These are phyloP conservation scores for Protodeltote pygarga DNA, from an alignment of 2,888 invertebrate genomes.

Conservation along the genomic window DNA sequence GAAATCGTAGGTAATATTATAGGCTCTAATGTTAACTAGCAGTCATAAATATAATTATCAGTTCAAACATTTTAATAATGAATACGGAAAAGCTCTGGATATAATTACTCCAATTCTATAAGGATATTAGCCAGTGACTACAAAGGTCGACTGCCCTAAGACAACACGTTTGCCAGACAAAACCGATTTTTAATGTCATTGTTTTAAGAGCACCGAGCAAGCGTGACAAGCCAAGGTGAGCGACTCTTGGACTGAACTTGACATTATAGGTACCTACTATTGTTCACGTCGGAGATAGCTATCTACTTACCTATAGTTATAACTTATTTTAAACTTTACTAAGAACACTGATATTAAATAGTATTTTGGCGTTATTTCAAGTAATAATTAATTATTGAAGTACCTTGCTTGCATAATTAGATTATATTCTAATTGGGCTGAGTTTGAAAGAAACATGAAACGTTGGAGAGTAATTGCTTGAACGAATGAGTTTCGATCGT, in stretches of 20 bases:
- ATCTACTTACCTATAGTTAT: too few species aligned
- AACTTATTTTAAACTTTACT: too few species aligned
- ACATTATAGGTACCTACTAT: conserved; percentile 45
- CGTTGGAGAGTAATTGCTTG: too few species aligned
- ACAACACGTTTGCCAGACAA: conserved; percentile 2
- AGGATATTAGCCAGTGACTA: conserved; percentile 20
- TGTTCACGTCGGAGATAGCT: conserved; percentile 33
- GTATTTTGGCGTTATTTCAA: background rate
- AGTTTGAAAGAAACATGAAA: too few species aligned
- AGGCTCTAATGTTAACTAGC: too few species aligned
- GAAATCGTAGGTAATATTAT: too few species aligned
- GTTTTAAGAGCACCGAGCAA: conserved; percentile 10
- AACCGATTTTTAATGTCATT: background rate
- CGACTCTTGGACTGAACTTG: conserved; percentile 53
- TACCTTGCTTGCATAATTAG: too few species aligned
- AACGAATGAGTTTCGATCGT: too few species aligned
- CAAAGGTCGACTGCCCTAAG: conserved; percentile 27
- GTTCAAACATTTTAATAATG: too few species aligned
- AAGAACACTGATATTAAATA: background rate
- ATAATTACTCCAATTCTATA: conserved; percentile 11
- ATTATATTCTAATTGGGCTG: too few species aligned
- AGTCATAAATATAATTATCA: too few species aligned
- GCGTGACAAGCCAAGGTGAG: conserved; percentile 43
- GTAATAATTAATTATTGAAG: too few species aligned
- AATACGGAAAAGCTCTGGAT: conserved; percentile 1